phyloP scores from a whole-genome alignment of 2,113 vertebrate genomes.

The Neopipo cinnamomea region DNA sequence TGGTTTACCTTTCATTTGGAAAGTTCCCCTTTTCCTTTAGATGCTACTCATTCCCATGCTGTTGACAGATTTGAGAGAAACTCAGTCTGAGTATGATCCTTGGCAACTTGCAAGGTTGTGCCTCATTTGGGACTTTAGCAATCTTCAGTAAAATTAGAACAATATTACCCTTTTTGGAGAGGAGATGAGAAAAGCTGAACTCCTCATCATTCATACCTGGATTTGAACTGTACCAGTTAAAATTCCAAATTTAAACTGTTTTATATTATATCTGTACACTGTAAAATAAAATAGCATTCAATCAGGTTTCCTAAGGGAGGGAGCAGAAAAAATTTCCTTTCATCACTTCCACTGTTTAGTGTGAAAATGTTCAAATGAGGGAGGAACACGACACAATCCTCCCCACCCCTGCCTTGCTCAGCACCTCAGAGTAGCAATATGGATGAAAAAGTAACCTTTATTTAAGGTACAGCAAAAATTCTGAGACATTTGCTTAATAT shows the following conservation, averaged over 20 bases:
- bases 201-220: fast-evolving
- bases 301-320: neutral
- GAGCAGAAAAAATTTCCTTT: neutral
- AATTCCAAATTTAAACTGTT: neutral
- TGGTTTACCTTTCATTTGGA: neutral
- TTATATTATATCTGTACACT: neutral
- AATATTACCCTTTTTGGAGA: neutral
- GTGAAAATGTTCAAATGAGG: neutral
- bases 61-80: neutral
- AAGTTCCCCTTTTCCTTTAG: neutral
- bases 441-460: neutral
- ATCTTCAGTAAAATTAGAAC: neutral
- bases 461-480: neutral
- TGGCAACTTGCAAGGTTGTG: neutral
- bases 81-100: neutral
- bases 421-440: neutral
- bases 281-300: neutral
- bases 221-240: neutral
- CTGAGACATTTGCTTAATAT: neutral
- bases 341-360: neutral
- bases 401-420: neutral
- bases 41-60: neutral
- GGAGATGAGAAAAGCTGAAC: neutral
- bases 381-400: neutral
- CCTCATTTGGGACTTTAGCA: neutral